phyloP scores from a whole-genome alignment of 2,888 invertebrate species.

The Melinopterus prodromus region DNA sequence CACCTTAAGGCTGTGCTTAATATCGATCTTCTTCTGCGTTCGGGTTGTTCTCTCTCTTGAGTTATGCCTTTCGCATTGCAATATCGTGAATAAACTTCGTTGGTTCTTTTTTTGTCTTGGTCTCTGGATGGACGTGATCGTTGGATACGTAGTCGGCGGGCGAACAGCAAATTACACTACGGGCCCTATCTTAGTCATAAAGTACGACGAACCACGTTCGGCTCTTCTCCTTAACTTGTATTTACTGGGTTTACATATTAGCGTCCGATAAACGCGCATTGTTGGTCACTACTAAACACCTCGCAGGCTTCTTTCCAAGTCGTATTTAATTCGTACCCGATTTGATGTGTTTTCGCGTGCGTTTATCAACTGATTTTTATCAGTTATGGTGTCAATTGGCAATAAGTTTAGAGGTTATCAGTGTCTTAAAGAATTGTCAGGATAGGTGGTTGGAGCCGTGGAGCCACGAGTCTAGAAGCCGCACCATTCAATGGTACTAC shows the following conservation, averaged over 20 bases:
- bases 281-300: background rate
- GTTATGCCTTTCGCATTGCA: background rate
- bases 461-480: no score
- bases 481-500: no score
- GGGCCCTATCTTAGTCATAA: slow-evolving; percentile 47
- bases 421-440: no score
- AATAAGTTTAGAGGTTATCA: no score
- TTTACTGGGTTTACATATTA: slow-evolving; percentile 38
- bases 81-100: slow-evolving; percentile 7
- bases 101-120: background rate
- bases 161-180: slow-evolving; percentile 41
- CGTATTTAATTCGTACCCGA: background rate
- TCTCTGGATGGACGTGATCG: background rate
- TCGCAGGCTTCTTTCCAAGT: background rate
- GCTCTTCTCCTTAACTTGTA: slow-evolving; percentile 46
- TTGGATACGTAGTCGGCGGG: slow-evolving; percentile 9
- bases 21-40: background rate
- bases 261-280: slow-evolving; percentile 18
- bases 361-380: no score
- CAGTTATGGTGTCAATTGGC: no score
- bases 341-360: no score
- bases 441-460: no score
- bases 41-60: background rate
- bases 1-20: slow-evolving; percentile 41
- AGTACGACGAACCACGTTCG: slow-evolving; percentile 47